Evolutionary conservation across 2,797 vertebrate genomes (phyloP).

Genomic region (Schizopygopsis pylzovi): DNA sequence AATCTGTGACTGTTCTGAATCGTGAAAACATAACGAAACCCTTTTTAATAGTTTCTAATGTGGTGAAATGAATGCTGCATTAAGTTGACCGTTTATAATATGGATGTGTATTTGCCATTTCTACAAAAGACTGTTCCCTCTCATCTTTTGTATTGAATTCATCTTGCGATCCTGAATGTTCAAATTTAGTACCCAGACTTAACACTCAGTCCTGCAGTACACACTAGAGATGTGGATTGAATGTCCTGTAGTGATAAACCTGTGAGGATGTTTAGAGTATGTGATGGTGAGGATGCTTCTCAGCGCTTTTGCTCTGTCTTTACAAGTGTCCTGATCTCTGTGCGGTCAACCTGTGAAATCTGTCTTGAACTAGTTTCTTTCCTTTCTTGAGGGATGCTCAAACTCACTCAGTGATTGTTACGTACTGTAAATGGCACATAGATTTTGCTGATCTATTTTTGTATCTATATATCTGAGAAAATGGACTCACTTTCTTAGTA

Average conservation of each 20-base stretch:
- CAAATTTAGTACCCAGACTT: constrained; percentile 14
- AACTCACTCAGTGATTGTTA: constrained; percentile 68
- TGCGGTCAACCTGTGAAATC: constrained; percentile 53
- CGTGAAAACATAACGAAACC: neutral
- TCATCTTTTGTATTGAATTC: constrained; percentile 30
- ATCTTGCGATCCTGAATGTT: constrained; percentile 37
- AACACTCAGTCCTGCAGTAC: neutral
- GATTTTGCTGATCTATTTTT: constrained; percentile 82
- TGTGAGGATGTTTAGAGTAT: constrained; percentile 4
- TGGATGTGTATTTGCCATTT: constrained; percentile 15
- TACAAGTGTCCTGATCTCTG: constrained; percentile 58
- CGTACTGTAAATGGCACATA: constrained; percentile 70
- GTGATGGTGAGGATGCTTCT: constrained; percentile 37
- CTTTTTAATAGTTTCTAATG: neutral
- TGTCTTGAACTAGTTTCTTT: constrained; percentile 28
- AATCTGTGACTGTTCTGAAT: constrained; percentile 18
- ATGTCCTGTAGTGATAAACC: constrained; percentile 5
- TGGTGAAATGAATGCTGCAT: neutral
- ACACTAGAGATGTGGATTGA: neutral
- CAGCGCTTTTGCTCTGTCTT: constrained; percentile 61
- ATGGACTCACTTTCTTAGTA: constrained; percentile 58
- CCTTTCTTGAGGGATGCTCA: constrained; percentile 63
- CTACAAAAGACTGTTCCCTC: constrained; percentile 27
- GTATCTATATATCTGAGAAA: constrained; percentile 64
- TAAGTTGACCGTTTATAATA: neutral